phyloP scores from a whole-genome alignment of 2,113 vertebrate genomes.

The Ahaetulla prasina region DNA sequence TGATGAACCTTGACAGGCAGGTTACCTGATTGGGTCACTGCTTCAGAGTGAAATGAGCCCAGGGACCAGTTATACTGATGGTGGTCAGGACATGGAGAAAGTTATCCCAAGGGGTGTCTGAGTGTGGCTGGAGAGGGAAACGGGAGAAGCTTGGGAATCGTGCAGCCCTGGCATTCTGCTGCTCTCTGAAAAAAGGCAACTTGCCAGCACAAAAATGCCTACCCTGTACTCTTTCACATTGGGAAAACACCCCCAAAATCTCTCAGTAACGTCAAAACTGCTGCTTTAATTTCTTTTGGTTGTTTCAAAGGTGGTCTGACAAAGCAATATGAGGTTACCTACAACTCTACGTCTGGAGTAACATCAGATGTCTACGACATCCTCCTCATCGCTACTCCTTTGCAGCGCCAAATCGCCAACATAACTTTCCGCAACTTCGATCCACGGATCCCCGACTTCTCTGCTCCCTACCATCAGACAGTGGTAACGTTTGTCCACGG shows the following conservation, averaged over 20 bases:
- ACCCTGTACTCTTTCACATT: neutral
- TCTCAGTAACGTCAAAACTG: neutral
- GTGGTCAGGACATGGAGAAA: neutral
- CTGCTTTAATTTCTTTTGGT: neutral
- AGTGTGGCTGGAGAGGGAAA: neutral
- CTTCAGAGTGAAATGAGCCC: neutral
- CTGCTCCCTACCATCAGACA: constrained; percentile 71
- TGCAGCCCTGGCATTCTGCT: neutral
- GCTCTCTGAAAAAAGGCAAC: neutral
- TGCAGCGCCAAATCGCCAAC: constrained; percentile 77
- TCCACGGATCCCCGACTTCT: constrained; percentile 75
- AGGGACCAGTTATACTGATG: neutral
- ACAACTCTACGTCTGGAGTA: constrained; percentile 70
- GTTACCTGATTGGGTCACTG: neutral
- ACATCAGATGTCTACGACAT: constrained; percentile 81
- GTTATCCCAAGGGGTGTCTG: neutral
- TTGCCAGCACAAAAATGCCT: neutral
- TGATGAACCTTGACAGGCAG: neutral
- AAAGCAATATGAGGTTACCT: constrained; percentile 78
- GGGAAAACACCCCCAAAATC: neutral
- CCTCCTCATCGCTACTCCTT: constrained; percentile 80
- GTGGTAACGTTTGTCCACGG: constrained; percentile 84
- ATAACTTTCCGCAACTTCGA: constrained; percentile 83
- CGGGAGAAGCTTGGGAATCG: neutral
- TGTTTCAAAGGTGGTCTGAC: constrained; percentile 64